Conservation (phyloP, 2,113 vertebrate species). For the Pterocles gutturalis region DNA sequence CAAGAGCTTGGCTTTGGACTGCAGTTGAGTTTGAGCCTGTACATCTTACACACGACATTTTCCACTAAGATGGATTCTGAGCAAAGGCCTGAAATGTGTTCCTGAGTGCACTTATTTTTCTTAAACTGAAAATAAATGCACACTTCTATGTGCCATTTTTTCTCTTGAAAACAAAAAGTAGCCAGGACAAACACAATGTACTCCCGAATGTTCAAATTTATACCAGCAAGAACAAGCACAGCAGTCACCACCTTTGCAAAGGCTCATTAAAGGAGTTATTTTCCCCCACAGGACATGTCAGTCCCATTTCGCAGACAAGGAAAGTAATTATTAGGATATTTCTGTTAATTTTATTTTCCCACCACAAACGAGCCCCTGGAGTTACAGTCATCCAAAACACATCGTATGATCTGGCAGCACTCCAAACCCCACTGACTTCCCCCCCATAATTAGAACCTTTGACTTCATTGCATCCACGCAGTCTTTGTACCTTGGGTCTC, state of each 20-base stretch:
- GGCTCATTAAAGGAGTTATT: not conserved
- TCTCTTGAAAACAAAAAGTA: not conserved
- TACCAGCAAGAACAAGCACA: not conserved
- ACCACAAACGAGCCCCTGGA: not conserved
- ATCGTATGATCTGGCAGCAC: not conserved
- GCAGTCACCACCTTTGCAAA: not conserved
- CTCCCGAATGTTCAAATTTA: not conserved
- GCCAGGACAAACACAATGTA: not conserved
- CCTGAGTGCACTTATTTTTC: not conserved
- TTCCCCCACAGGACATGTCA: not conserved
- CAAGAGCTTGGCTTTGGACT: not conserved
- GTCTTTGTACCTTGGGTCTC: not conserved
- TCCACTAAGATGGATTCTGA: not conserved
- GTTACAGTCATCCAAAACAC: not conserved
- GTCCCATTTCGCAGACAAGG: constrained; percentile 24
- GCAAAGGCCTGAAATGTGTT: not conserved
- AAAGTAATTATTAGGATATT: constrained; percentile 37
- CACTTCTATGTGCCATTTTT: not conserved
- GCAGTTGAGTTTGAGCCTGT: not conserved
- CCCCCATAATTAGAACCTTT: not conserved
- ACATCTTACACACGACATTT: not conserved
- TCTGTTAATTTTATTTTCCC: constrained; percentile 29
- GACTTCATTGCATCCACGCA: not conserved
- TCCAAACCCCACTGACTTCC: not conserved
- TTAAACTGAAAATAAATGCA: not conserved